Evolutionary conservation across 2,797 vertebrate species (phyloP), one percentile per base, ranked within the genome.

Genomic region (Threskiornis aethiopicus): DNA sequence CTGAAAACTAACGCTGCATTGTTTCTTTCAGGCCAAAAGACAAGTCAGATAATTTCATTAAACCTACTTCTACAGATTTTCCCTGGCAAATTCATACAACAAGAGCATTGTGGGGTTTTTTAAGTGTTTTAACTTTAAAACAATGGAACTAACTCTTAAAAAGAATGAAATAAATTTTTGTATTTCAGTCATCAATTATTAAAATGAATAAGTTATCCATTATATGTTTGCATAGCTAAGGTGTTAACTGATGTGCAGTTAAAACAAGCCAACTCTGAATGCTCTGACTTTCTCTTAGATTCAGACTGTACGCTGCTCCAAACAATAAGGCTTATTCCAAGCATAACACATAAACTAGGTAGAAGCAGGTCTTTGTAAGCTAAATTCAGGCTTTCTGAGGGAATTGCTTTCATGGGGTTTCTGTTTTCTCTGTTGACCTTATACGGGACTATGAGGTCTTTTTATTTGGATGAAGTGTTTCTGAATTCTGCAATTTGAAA

Each of bases 91-190:
- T 57, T 62, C 17, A n/a, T 61, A 33, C 4, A 52, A 2, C 52
- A 55, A 61, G 21, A 64, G 3, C 2, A 29, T 7, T 58, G 13
- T 49, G 11, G 17, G 8, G 0, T 1, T 16, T n/a, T 59, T 72
- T 54, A 33, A 11, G 16, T 16, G 7, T 51, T 87, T 86, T 52
- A 55, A 35, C 11, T 75, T 76, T 20, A 46, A 83, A 61, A 49
- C 8, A 61, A 20, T 21, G 1, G 14, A 67, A 59, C 1, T 33
- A 49, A 71, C 5, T 44, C 10, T 66, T 46, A 10, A 77, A 65
- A 78, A 59, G 2, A 62, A 55, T 46, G 0, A 65, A 62, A 29
- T 10, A 41, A 2, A 2, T 9, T 10, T 67, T 77, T 59, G 3
- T 17, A 37, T 80, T 86, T 88, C 15, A 61, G 25, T 75, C 6